phyloP scores from a whole-genome alignment of 2,888 invertebrate genomes.

The Lymantria dispar region DNA sequence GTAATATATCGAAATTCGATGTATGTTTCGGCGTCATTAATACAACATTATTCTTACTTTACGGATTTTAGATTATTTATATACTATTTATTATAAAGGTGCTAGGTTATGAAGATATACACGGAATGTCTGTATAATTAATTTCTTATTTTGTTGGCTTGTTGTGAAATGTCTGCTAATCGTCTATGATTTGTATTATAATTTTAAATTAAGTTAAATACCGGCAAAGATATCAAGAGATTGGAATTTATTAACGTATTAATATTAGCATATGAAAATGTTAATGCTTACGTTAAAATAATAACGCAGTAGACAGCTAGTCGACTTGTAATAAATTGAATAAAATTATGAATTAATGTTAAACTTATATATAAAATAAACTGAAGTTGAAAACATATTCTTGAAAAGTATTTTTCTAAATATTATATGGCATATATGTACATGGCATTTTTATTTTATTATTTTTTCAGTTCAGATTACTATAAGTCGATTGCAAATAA shows the following conservation, averaged over 20 bases:
- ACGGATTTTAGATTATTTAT: slow-evolving; percentile 61
- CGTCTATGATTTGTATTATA: slow-evolving; percentile 17
- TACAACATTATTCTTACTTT: slow-evolving; percentile 68
- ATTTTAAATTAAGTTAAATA: slow-evolving; percentile 30
- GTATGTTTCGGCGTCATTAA: slow-evolving; percentile 68
- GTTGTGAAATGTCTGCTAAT: slow-evolving; percentile 27
- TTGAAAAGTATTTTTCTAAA: no score
- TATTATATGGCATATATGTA: no score
- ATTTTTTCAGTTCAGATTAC: no score
- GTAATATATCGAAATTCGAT: slow-evolving; percentile 74
- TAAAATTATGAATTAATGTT: slow-evolving; percentile 5
- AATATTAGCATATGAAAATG: slow-evolving; percentile 18
- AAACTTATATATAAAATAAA: no score
- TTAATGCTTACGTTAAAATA: slow-evolving; percentile 18
- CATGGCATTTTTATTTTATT: no score
- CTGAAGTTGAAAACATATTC: no score
- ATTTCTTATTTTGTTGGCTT: slow-evolving; percentile 33
- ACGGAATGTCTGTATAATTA: slow-evolving; percentile 25
- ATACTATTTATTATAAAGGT: slow-evolving; percentile 45
- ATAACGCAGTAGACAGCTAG: background rate
- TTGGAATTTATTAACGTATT: slow-evolving; percentile 27
- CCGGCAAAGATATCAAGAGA: slow-evolving; percentile 13
- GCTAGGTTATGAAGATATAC: slow-evolving; percentile 33
- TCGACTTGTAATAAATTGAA: background rate
- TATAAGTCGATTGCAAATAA: no score